Base-by-base conservation (phyloP, 2,888 invertebrate genomes). In the Lepidocyrtoides sp. region DNA sequence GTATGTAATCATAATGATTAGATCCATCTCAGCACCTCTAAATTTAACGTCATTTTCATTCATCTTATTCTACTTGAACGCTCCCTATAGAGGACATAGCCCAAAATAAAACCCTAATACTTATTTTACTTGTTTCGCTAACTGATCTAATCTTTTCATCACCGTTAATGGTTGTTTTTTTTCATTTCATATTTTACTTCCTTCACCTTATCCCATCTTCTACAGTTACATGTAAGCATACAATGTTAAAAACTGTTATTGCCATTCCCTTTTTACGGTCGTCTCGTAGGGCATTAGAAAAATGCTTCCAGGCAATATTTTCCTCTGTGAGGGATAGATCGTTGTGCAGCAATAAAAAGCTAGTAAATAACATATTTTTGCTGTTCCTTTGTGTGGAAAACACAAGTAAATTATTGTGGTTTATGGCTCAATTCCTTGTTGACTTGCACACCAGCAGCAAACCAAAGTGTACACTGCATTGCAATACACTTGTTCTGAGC, bases 401-500 rank as follows among this genome's bases (percentile, higher is more conserved):
- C 90, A 85, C 79, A 90, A 85, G 79, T 85, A 90, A 79, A 90
- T 90, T 66, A 90, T 69, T 84, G 85, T 84, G 85, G 85, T 90
- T 90, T 90, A 90, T 85, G 84, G 84, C 90, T 79, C 85, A 85
- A 85, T 85, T 87, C 85, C 85, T 66, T 66, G 77, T 89, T 75
- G 77, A 60, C 77, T 86, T 77, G 54, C 41, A 82, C 48, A n/a
- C n/a, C n/a, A n/a, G n/a, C n/a, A n/a, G n/a, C n/a, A n/a, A n/a
- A n/a, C n/a, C n/a, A n/a, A n/a, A n/a, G n/a, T n/a, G n/a, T n/a
- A n/a, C n/a, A n/a, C n/a, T n/a, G n/a, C n/a, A n/a, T n/a, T n/a
- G n/a, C n/a, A n/a, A n/a, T n/a, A n/a, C 23, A 23, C 54, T 54
- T 17, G n/a, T 17, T 20, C 32, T 75, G 3, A n/a, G n/a, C 36